Evolutionary conservation across 2,797 vertebrate species (phyloP), one percentile per base, ranked within the genome.

Genomic region (Anguilla megastoma): DNA sequence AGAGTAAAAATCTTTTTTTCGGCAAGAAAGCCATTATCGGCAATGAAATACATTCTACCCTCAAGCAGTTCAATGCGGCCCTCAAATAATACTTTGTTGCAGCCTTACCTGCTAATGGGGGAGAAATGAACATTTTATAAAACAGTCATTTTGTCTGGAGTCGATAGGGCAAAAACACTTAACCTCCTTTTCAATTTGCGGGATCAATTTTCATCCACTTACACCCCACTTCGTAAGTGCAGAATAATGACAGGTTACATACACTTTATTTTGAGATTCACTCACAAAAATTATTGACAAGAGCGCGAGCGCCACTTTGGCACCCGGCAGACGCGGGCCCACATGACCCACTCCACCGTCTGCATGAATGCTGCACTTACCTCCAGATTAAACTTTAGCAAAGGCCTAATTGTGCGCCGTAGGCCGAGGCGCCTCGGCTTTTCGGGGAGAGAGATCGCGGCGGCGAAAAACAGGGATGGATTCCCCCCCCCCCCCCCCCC

Each of bases 161-260:
- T 98, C 95, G 95, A 97, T 97, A 97, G 97, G 96, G 96, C 96
- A 96, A 95, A 97, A 97, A 96, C 97, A 97, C 95, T 97, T 94
- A 93, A 96, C 95, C 96, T 93, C 95, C 96, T 95, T 95, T 98
- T 97, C 97, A 98, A 97, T 98, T 97, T 96, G 96, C 96, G 95
- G 94, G 96, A 97, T 98, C 97, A 97, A 97, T 99, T 98, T 98
- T 98, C 97, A 96, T 95, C 95, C 97, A 97, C 96, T 98, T 93
- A 94, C 96, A 97, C 95, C 95, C 95, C 93, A 96, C 96, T 97
- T 95, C 89, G 94, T 96, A 96, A 97, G 96, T 97, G 97, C 97
- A 96, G 95, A 96, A 97, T 98, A 98, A 99, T 98, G 96, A 98
- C 95, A 97, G 94, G 95, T 97, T 99, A 96, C 95, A 96, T 94